Base-by-base conservation (phyloP, 1,140 invertebrate genomes). In the Heliconius hewitsoni region DNA sequence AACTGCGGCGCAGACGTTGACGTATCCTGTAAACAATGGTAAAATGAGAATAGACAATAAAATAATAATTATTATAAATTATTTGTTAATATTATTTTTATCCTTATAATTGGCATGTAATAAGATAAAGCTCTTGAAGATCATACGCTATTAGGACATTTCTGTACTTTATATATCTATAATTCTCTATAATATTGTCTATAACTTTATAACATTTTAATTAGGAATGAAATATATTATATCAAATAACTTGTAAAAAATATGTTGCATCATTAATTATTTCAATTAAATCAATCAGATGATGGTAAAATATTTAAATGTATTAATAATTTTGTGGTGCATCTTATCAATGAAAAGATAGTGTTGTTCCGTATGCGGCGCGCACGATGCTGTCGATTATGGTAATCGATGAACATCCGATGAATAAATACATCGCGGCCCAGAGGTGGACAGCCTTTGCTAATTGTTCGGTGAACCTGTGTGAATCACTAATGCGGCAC, bases 381-480 rank as follows among this genome's bases (percentile, higher is more conserved):
- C 91, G 87, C 87, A 88, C 87, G 85, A 87, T 88, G 85, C 82
- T 90, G 90, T 92, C 91, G 90, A 92, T 92, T 93, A 94, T 93
- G 91, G 91, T 94, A 93, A 93, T 93, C 91, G 85, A 81, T 89
- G 88, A 84, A 93, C 91, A 94, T 93, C 93, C 91, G 93, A 94
- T 94, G 91, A 94, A 94, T 94, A 92, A 88, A 93, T 91, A 93
- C 87, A 91, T 85, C 86, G 89, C 84, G 85, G 85, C 87, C 84
- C 87, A 92, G 89, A 92, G 91, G 93, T 94, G 90, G 90, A 92
- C 93, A 93, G 91, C 93, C 91, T 94, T 93, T 93, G 89, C 91
- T 94, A 94, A 93, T 94, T 94, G 91, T 93, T 86, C 91, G 87
- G 85, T 92, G 89, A 92, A 92, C 91, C 84, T 90, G 82, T 82